A percentile compares a stretch with the other conserved stretches of the same genome.
Evolutionary conservation across 2,113 vertebrate species (phyloP).

Genomic region (Actinemys pallida): DNA sequence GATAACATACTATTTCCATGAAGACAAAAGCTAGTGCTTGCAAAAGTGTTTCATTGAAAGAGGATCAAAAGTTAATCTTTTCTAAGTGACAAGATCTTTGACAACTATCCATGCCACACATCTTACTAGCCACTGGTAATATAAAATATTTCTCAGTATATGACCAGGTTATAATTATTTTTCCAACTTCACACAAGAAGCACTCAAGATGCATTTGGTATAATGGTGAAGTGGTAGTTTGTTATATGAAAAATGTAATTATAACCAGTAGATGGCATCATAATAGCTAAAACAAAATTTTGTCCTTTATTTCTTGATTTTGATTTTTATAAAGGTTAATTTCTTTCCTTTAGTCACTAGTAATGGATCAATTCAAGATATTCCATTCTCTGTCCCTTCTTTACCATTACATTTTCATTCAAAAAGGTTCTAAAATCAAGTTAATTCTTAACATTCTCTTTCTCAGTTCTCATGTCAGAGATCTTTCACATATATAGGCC

Average conservation of each 20-base stretch:
- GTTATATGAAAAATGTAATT: constrained; percentile 32
- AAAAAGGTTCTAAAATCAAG: background rate
- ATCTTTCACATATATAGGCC: background rate
- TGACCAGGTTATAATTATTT: background rate
- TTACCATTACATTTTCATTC: background rate
- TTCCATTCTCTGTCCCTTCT: background rate
- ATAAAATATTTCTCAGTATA: background rate
- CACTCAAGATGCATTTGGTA: background rate
- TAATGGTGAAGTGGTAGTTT: background rate
- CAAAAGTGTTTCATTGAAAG: background rate
- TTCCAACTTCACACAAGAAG: background rate
- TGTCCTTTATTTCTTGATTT: constrained; percentile 11
- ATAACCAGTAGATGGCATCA: constrained; percentile 83
- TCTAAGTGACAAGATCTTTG: background rate
- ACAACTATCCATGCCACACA: background rate
- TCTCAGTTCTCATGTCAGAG: background rate
- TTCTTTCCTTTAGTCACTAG: background rate
- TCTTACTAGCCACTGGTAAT: background rate
- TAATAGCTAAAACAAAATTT: constrained; percentile 73
- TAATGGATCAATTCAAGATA: background rate
- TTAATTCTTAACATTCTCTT: background rate
- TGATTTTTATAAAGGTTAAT: background rate
- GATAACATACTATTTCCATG: background rate
- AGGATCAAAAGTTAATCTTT: background rate
- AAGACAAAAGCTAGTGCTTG: background rate